phyloP scores from a whole-genome alignment of 2,888 invertebrate species.

The Acronicta leporina region DNA sequence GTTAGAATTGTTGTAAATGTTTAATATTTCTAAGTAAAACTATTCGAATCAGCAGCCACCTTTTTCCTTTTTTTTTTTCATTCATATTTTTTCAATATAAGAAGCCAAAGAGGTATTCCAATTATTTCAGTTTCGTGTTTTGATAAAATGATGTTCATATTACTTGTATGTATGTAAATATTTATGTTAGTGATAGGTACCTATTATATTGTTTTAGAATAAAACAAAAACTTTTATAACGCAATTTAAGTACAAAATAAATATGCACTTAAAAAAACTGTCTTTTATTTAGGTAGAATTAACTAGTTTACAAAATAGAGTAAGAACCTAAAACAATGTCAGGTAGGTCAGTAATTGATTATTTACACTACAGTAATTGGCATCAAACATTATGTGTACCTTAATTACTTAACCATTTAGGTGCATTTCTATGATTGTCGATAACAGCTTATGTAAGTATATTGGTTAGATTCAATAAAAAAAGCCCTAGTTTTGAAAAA shows the following conservation, averaged over 20 bases:
- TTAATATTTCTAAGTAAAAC: slow-evolving; percentile 11
- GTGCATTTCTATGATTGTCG: slow-evolving; percentile 23
- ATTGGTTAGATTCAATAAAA: too few relatives aligned
- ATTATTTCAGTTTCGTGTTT: slow-evolving; percentile 17
- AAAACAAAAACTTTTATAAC: slow-evolving; percentile 56
- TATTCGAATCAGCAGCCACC: slow-evolving; percentile 9
- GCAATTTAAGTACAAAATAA: slow-evolving; percentile 66
- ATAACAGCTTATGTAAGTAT: too few relatives aligned
- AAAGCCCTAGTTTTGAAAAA: neutral
- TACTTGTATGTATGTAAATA: slow-evolving; percentile 62
- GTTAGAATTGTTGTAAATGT: slow-evolving; percentile 30
- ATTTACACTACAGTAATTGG: slow-evolving; percentile 63
- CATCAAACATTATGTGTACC: slow-evolving; percentile 61
- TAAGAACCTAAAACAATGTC: slow-evolving; percentile 57
- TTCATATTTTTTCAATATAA: slow-evolving; percentile 20
- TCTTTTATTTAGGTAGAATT: slow-evolving; percentile 33
- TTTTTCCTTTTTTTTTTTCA: slow-evolving; percentile 10
- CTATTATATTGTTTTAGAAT: slow-evolving; percentile 11
- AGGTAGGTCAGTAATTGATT: slow-evolving; percentile 62
- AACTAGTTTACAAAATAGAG: slow-evolving; percentile 41
- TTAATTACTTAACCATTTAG: slow-evolving; percentile 18
- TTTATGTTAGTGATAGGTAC: slow-evolving; percentile 33
- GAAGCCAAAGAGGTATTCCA: slow-evolving; percentile 53
- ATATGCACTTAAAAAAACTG: slow-evolving; percentile 48
- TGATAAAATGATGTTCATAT: slow-evolving; percentile 9